Conservation (phyloP, 53 echinoderm and acorn worm genomes). For the Paracentrotus lividus region DNA sequence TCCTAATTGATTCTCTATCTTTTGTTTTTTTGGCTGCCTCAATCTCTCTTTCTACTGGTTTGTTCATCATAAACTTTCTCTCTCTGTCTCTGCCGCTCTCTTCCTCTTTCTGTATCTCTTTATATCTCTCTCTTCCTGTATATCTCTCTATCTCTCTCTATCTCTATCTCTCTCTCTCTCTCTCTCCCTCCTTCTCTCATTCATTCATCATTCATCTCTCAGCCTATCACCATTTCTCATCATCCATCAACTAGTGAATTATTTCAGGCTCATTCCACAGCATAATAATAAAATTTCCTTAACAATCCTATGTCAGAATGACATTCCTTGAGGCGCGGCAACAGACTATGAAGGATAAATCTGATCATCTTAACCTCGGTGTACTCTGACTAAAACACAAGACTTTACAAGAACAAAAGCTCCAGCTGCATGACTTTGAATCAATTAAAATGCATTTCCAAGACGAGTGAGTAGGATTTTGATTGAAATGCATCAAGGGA, state of each 20-base stretch:
- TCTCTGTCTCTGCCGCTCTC: background rate
- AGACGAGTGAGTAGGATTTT: constrained; percentile 35
- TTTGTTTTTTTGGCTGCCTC: background rate
- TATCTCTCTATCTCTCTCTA: background rate
- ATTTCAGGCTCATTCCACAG: constrained; percentile 44
- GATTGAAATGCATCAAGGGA: constrained; percentile 23
- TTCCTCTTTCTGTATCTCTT: background rate
- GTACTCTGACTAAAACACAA: constrained; percentile 1
- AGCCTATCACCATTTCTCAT: background rate
- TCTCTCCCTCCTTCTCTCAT: background rate
- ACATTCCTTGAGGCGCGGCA: constrained; percentile 1
- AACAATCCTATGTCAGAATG: background rate
- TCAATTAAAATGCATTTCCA: constrained; percentile 50
- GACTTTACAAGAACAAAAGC: background rate
- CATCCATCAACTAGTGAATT: background rate
- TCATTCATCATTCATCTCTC: background rate
- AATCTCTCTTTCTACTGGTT: background rate
- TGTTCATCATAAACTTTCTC: background rate
- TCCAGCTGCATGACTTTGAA: constrained; percentile 45
- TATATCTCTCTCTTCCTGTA: no score
- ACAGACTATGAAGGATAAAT: constrained; percentile 15
- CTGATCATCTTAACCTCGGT: background rate
- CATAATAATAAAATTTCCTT: constrained; percentile 40
- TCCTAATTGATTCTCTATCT: background rate
- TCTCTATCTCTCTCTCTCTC: background rate